These are phyloP conservation scores for Avahi laniger DNA, from an alignment of 2,797 vertebrate species.

Conservation along the genomic window DNA sequence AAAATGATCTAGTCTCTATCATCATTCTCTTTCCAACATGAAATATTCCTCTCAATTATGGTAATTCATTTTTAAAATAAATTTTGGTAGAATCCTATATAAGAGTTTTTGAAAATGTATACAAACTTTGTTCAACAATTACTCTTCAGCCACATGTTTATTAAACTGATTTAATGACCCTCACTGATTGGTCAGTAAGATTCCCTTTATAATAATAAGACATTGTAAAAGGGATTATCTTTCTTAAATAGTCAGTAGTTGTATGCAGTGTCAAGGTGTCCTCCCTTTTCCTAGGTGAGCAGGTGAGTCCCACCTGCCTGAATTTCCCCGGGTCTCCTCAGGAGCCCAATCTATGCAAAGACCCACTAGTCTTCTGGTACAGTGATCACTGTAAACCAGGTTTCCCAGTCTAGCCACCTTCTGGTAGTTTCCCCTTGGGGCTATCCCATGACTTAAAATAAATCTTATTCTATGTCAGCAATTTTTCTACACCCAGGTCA, in stretches of 20 bases:
- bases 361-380: background rate
- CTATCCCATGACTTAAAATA: background rate
- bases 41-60: background rate
- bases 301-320: background rate
- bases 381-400: background rate
- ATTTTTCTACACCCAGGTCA: background rate
- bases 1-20: background rate
- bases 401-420: background rate
- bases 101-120: background rate
- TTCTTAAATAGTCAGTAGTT: background rate
- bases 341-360: background rate
- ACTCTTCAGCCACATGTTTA: background rate
- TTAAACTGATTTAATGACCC: background rate
- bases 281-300: background rate
- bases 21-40: background rate
- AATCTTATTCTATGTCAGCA: background rate
- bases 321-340: background rate
- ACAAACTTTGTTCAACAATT: constrained; percentile 9
- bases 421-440: background rate
- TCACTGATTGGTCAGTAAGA: background rate
- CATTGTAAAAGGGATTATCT: background rate
- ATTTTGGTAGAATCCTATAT: background rate
- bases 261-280: background rate
- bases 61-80: background rate
- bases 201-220: background rate